Percentiles rank a stretch among this genome's conserved stretches.
phyloP scores from a whole-genome alignment of 2,797 vertebrate genomes.

The Somateria mollissima region DNA sequence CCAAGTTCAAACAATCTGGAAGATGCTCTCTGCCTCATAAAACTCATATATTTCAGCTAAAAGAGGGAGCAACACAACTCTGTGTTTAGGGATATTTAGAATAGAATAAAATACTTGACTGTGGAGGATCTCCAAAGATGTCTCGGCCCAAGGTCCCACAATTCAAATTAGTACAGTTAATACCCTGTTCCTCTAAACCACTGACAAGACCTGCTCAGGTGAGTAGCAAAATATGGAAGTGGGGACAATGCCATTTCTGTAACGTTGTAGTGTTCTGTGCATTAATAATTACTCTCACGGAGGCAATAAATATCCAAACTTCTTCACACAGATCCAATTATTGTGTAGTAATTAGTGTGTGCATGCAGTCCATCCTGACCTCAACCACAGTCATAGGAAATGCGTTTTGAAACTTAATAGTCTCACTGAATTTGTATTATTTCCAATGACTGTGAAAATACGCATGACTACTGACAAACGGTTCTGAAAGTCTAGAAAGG shows the following conservation, averaged over 20 bases:
- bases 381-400: neutral
- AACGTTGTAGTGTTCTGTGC: neutral
- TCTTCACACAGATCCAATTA: neutral
- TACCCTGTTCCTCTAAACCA: neutral
- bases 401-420: conserved; percentile 54
- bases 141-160: neutral
- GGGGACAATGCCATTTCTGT: neutral
- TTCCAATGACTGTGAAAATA: conserved; percentile 51
- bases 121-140: neutral
- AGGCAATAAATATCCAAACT: neutral
- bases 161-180: neutral
- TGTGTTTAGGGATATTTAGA: neutral
- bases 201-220: neutral
- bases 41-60: neutral
- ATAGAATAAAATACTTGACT: neutral
- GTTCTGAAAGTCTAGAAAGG: conserved; percentile 56
- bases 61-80: neutral
- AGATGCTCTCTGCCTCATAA: neutral
- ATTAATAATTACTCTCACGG: neutral
- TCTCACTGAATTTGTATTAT: conserved; percentile 47
- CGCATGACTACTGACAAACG: conserved; percentile 34
- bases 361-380: neutral
- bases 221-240: neutral
- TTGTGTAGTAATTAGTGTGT: accelerated
- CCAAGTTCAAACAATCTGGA: neutral